Base-by-base conservation (phyloP, 2,888 invertebrate genomes). In the Corbicula japonica region DNA sequence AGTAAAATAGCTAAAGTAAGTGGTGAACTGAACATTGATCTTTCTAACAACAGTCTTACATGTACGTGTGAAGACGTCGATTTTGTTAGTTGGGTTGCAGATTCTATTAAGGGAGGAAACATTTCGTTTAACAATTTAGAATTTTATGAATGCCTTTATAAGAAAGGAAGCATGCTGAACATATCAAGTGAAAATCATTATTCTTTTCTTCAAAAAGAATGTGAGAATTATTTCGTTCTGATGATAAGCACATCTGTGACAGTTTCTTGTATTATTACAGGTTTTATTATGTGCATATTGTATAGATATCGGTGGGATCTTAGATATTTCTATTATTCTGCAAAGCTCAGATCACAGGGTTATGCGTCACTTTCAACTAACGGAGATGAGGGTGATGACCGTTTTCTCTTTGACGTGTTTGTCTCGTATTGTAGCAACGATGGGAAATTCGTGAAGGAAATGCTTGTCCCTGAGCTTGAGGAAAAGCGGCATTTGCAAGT, bases 401-500 rank as follows among this genome's bases (percentile, higher is more conserved):
- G 52, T 21, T 82, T 63, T 41, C 46, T 56, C 3, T 58, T 52
- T 30, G 75, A 82, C 61, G 78, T 58, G 6, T 78, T 78, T 61
- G 54, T 84, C 41, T 84, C 83, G 5, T 80, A 80, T 48, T 65
- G 78, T 21, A 69, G 75, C 28, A 69, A 74, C 62, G 77, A 80
- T 23, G 48, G 26, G 1, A 26, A 0, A 2, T 80, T 76, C 26
- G 52, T 80, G 12, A 62, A 56, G 23, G 38, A 76, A 12, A 62
- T 46, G 23, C 61, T 80, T 38, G n/a, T 74, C 10, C 50, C 58
- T 12, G 56, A 73, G 32, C 58, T 84, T 2, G 80, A 84, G 66
- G 48, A 32, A 10, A 70, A 62, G 15, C 38, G 69, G 28, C 68
- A 71, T 0, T 26, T 77, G 21, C 44, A 52, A 34, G 69, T 83